Evolutionary conservation across 37 sponge, comb jelly and placozoan species (phyloP), one percentile per base, ranked within the genome.

Genomic region (Ianthella basta): DNA sequence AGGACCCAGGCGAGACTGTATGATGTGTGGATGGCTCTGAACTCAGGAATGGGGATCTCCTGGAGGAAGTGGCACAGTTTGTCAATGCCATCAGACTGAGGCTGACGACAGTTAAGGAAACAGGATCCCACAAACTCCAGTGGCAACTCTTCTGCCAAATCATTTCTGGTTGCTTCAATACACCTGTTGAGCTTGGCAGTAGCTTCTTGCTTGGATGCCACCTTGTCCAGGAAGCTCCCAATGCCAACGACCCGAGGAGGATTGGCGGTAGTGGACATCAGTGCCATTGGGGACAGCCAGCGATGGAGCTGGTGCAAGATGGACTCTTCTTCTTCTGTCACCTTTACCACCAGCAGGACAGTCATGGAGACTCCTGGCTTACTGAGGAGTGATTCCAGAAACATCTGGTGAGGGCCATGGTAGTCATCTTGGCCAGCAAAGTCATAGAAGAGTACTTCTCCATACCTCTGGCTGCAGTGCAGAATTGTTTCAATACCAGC

Each of bases 351-450:
- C 8, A 72, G 32, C 20, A 72, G 18, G 73, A 72, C 30, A 29
- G 73, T 38, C 14, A 72, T 21, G 36, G 73, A 37, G 73, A 29
- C 18, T 32, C 35, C 14, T 5, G 32, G 12, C 36, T 37, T 72
- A 21, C 40, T 37, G 37, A 72, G 40, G 4, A 72, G 23, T 20
- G 73, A 33, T 32, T 72, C 73, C 37, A 72, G 30, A 19, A 72
- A 72, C 20, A 37, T 72, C 73, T 72, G 32, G 30, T 72, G 73
- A 38, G 73, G 73, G 20, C 73, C 73, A 32, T 72, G 73, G 73
- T 72, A 72, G 32, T 72, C 73, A 29, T 72, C 39, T 37, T 72
- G 73, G 13, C 73, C 73, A 37, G 73, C 73, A 72, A 72, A 72
- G 73, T 72, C 73, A 32, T 37, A 72, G 73, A 72, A 72, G 8